A percentile compares a stretch with the other conserved stretches of the same genome.
These are phyloP conservation scores for Pomatostomus ruficeps DNA, from an alignment of 2,113 vertebrate genomes.

Conservation along the genomic window DNA sequence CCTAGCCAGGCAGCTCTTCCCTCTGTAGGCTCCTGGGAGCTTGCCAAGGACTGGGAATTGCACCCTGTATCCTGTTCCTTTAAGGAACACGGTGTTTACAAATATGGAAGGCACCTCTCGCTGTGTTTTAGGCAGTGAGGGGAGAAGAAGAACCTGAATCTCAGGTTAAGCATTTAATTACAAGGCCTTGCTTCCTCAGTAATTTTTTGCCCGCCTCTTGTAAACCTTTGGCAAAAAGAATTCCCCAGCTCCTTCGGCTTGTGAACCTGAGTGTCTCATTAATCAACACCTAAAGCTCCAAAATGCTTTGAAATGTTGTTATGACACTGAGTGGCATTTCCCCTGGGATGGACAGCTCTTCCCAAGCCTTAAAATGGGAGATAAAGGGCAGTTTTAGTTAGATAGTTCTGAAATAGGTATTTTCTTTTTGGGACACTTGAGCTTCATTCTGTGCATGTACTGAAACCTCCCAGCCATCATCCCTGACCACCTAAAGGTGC, in stretches of 20 bases:
- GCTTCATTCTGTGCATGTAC: background rate
- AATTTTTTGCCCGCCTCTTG: background rate
- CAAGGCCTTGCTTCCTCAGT: background rate
- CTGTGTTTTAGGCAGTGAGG: background rate
- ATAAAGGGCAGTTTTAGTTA: background rate
- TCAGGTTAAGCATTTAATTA: conserved; percentile 21
- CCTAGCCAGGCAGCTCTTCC: background rate
- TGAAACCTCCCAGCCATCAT: background rate
- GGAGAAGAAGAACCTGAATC: conserved; percentile 40
- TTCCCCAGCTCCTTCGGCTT: background rate
- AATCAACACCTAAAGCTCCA: background rate
- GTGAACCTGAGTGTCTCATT: background rate
- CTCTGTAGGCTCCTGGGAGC: background rate
- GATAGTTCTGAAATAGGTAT: background rate
- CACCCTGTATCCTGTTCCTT: background rate
- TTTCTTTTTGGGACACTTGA: background rate
- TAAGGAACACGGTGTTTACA: background rate
- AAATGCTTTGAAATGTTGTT: background rate
- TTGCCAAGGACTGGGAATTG: background rate
- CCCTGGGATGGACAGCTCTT: background rate
- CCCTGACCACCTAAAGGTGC: background rate
- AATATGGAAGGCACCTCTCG: background rate
- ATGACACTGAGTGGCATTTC: background rate
- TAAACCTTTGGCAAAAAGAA: background rate
- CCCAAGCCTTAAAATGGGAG: background rate